A percentile compares a stretch with the other conserved stretches of the same genome.
These are phyloP conservation scores for Aphelinus atriplicis DNA, from an alignment of 1,140 invertebrate genomes.

Conservation along the genomic window DNA sequence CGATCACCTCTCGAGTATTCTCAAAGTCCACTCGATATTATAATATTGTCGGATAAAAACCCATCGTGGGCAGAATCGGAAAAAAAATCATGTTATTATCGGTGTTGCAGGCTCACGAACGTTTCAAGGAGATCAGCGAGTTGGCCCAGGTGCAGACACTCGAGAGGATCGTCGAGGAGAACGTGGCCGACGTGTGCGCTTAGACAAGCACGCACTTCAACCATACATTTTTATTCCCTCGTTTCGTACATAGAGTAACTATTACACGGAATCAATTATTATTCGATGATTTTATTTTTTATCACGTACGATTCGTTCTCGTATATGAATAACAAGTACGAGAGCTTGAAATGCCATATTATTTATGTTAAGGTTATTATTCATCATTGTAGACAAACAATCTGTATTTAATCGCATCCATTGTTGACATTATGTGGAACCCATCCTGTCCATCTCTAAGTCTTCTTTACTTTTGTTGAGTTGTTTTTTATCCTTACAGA, in stretches of 20 bases:
- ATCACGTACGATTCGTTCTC: neutral
- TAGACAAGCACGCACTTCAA: neutral
- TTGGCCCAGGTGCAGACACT: constrained; percentile 49
- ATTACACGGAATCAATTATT: constrained; percentile 10
- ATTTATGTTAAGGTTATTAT: too few relatives aligned
- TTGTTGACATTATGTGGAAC: neutral
- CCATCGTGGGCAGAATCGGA: too few relatives aligned
- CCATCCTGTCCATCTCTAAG: neutral
- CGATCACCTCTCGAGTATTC: too few relatives aligned
- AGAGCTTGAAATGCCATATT: constrained; percentile 18
- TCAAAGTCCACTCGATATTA: too few relatives aligned
- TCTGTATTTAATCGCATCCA: neutral
- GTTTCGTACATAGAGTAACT: constrained; percentile 7
- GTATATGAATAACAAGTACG: neutral
- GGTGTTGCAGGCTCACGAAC: constrained; percentile 50
- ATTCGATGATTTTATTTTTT: constrained; percentile 29
- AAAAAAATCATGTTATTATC: constrained; percentile 15
- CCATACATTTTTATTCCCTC: neutral
- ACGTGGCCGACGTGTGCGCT: constrained; percentile 46
- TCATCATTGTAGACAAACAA: neutral
- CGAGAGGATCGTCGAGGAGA: constrained; percentile 62
- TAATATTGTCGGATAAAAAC: too few relatives aligned
- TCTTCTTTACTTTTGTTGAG: neutral
- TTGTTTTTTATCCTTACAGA: constrained; percentile 9
- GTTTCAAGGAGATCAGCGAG: constrained; percentile 52